A percentile compares a stretch with the other conserved stretches of the same genome.
These are phyloP conservation scores for Leuctra nigra DNA, from an alignment of 2,888 invertebrate genomes.

Conservation along the genomic window DNA sequence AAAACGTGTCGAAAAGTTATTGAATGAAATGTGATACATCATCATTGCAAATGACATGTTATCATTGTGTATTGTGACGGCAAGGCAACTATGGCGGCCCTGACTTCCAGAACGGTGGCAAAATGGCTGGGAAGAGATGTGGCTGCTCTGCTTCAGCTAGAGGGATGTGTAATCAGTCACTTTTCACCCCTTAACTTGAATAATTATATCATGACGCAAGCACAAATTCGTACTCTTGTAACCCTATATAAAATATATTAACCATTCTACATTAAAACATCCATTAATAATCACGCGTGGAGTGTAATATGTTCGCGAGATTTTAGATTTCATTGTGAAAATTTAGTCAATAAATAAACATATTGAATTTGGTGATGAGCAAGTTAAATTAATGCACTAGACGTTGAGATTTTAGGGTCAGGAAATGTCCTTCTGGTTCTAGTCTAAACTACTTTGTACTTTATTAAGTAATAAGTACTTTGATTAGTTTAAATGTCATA, in stretches of 20 bases:
- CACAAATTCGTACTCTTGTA: conserved; percentile 8
- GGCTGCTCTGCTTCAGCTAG: not conserved
- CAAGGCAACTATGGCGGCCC: conserved; percentile 13
- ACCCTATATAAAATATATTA: conserved; percentile 9
- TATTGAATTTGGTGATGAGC: too few species aligned
- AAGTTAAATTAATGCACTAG: too few species aligned
- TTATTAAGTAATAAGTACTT: too few species aligned
- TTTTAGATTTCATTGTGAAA: too few species aligned
- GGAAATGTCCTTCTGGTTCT: too few species aligned
- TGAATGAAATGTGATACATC: conserved; percentile 22
- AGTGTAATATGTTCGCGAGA: too few species aligned
- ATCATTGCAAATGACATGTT: conserved; percentile 20
- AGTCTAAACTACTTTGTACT: too few species aligned
- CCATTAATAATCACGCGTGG: conserved; percentile 5
- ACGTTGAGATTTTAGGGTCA: too few species aligned
- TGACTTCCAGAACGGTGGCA: conserved; percentile 5
- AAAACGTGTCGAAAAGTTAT: conserved; percentile 18
- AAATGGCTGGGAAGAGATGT: not conserved
- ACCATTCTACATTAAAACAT: conserved; percentile 2
- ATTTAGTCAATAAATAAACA: too few species aligned
- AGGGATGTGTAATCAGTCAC: conserved; percentile 13
- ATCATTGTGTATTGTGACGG: conserved; percentile 8
- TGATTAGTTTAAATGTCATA: too few species aligned
- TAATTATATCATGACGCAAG: conserved; percentile 14
- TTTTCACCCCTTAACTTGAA: conserved; percentile 15